A percentile compares a stretch with the other conserved stretches of the same genome.
Evolutionary conservation across 2,888 invertebrate genomes (phyloP).

Genomic region (Prosapia bicincta): DNA sequence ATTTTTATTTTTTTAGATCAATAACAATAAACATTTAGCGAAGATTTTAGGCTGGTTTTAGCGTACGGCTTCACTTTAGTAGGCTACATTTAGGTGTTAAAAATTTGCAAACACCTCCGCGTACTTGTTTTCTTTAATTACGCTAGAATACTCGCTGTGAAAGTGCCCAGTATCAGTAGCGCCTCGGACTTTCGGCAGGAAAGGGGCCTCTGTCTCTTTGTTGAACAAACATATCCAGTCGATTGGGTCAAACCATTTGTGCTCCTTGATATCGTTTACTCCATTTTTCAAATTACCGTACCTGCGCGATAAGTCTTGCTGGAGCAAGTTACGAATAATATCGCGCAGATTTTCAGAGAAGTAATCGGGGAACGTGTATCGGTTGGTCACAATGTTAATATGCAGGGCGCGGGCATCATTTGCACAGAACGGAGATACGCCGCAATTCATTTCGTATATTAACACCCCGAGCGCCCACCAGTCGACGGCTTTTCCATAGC

Average conservation of each 20-base stretch:
- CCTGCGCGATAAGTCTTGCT: conserved; percentile 74
- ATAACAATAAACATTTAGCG: no score
- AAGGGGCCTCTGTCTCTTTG: conserved; percentile 62
- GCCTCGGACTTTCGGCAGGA: conserved; percentile 57
- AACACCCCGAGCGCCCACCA: conserved; percentile 95
- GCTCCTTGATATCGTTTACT: conserved; percentile 79
- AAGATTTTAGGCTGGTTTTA: no score
- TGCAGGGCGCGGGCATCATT: conserved; percentile 70
- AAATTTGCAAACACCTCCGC: no score
- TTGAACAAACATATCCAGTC: conserved; percentile 80
- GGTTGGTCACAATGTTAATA: conserved; percentile 88
- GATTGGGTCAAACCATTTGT: conserved; percentile 79
- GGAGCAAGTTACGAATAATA: conserved; percentile 76
- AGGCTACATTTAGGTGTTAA: no score
- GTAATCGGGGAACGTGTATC: conserved; percentile 81
- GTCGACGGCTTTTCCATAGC: conserved; percentile 89
- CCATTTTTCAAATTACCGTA: conserved; percentile 84
- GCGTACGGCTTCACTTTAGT: no score
- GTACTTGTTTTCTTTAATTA: no score
- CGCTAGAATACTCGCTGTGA: no score
- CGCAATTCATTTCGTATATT: conserved; percentile 85
- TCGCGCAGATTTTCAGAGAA: conserved; percentile 81
- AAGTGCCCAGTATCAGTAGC: no score
- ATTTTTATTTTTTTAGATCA: no score
- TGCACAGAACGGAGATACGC: conserved; percentile 74